Evolutionary conservation across 2,113 vertebrate species (phyloP), one percentile per base, ranked within the genome.

Genomic region (Morone saxatilis): DNA sequence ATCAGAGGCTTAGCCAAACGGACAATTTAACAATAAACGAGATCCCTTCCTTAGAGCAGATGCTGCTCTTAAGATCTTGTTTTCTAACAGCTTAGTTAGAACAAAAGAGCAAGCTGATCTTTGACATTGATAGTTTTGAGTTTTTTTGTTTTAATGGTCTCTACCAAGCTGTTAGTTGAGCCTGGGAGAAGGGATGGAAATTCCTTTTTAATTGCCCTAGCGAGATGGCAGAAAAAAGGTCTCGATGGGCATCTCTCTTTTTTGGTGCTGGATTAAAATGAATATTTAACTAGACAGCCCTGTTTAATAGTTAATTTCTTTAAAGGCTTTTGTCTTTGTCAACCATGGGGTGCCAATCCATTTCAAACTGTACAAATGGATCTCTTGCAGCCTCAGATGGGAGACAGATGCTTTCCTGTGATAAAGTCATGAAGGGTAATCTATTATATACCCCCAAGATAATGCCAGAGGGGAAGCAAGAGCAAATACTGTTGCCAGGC

Each of bases 251-350:
- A 74, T 89, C 81, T 88, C 84, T 86, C 83, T 83, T 78, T 83
- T 78, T 86, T 63, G 45, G n/a, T 41, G 43, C 83, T 47, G 87
- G 93, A 93, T 93, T 85, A 82, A 87, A 88, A 93, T 96, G 82
- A 95, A 95, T 95, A 93, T 95, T 96, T 95, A 94, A 96, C 77
- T n/a, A 93, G 87, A 89, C 86, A 84, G 81, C 9, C 67, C 86
- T 90, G 92, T 91, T 95, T 87, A 95, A 94, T 95, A 94, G 83
- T 95, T 96, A 91, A 95, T 95, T 91, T 93, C 86, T 91, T 91
- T 76, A 68, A 92, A 87, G 81, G 82, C 87, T 88, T 91, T 92
- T 90, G 86, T 94, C 80, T 92, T 79, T 31, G 76, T 75, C 77
- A 63, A 80, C 91, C 71, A 51, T 66, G 25, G 89, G 89, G 90